Evolutionary conservation across 2,888 invertebrate species (phyloP), one percentile per base, ranked within the genome.

Genomic region (Drosophila monieri): DNA sequence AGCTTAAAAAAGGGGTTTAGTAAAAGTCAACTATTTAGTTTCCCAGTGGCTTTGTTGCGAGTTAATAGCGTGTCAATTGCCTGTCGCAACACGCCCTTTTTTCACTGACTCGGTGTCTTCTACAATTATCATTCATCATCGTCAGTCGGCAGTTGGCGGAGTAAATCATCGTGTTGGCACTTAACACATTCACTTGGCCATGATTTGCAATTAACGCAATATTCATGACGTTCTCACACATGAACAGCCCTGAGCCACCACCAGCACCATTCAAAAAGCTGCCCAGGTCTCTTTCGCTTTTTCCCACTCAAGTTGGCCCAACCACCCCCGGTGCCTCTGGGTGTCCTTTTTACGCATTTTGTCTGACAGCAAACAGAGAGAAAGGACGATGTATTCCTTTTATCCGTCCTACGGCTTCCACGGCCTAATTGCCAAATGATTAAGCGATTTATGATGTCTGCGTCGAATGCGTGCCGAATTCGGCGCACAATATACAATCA

Each of bases 381-480:
- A 55, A 43, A 39, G 57, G 46, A 49, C 15, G 39, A 54, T 47
- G 66, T 77, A 66, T 64, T 48, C 53, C 49, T 44, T 27, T 15
- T 43, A 43, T 54, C 47, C 65, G 65, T 44, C 48, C 78, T 77
- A 65, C 53, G 72, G 74, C 79, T 60, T 55, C 70, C 69, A 54
- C 76, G 67, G 85, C 89, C 89, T 91, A 91, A 91, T 91, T 91
- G 91, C 90, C 90, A 89, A 90, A 91, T 91, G 91, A 91, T 90
- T 91, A 91, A 91, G 90, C 91, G 91, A 91, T 91, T 91, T 91
- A 88, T 90, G 88, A 91, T 90, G 89, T 90, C 90, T 85, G 79
- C 77, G 69, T 62, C 75, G 80, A 79, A 76, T 80, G 85, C 87
- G 84, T 81, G 61, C 57, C 85, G 73, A 84, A 84, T 80, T 57